A percentile compares a stretch with the other conserved stretches of the same genome.
Conservation (phyloP, 2,113 vertebrate genomes). For the Benthochromis sp. region DNA sequence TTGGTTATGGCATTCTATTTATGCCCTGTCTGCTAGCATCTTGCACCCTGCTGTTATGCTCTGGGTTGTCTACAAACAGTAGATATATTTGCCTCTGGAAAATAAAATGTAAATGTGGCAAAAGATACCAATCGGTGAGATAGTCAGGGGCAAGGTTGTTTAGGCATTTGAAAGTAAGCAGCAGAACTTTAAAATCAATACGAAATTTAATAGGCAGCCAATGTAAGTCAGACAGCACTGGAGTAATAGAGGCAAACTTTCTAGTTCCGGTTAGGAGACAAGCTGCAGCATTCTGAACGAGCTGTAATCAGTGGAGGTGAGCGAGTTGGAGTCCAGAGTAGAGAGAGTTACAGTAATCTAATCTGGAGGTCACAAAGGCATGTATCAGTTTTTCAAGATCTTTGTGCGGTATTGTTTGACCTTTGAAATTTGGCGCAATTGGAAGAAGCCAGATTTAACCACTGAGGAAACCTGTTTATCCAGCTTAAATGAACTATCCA, state of each 20-base stretch:
- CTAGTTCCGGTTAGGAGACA: no score
- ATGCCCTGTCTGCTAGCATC: background rate
- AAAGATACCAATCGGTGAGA: background rate
- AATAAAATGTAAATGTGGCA: background rate
- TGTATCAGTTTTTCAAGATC: background rate
- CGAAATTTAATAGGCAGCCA: no score
- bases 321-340: background rate
- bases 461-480: background rate
- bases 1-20: background rate
- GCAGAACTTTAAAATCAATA: no score
- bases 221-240: no score
- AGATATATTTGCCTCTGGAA: background rate
- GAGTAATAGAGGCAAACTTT: no score
- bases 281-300: accelerated
- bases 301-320: background rate
- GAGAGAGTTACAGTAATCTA: background rate
- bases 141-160: background rate
- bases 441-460: background rate
- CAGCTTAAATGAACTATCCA: accelerated
- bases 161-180: background rate
- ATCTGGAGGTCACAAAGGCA: background rate
- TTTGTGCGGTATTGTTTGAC: background rate
- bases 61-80: background rate
- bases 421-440: background rate
- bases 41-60: background rate